Evolutionary conservation across 2,113 vertebrate species (phyloP).

Genomic region (Gorsachius goisagi): DNA sequence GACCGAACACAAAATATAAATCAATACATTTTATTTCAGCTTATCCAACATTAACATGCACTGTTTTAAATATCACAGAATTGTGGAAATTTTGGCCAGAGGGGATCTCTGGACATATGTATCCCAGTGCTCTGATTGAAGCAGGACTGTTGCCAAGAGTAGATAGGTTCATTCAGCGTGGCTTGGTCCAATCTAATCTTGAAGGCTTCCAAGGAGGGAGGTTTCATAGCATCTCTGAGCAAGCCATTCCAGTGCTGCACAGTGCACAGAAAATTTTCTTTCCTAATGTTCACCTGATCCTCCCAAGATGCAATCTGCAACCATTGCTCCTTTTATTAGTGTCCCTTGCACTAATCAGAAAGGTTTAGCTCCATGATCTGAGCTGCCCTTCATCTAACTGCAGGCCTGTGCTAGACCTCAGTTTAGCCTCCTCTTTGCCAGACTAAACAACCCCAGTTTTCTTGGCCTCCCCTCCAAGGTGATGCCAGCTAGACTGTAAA

Average conservation of each 20-base stretch:
- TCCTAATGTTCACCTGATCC: not conserved
- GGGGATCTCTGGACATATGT: not conserved
- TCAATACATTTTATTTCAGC: not conserved
- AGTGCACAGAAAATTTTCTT: not conserved
- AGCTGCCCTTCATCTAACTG: not conserved
- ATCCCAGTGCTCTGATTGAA: not conserved
- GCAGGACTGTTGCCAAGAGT: not conserved
- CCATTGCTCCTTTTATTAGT: rapidly evolving
- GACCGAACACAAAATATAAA: not conserved
- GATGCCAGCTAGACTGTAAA: not conserved
- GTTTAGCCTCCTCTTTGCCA: not conserved
- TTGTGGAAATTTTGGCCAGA: not conserved
- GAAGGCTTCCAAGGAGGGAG: not conserved
- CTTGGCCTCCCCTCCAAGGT: not conserved
- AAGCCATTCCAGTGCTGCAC: not conserved
- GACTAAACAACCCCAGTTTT: not conserved
- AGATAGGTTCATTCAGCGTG: rapidly evolving
- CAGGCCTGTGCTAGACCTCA: not conserved
- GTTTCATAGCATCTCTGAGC: not conserved
- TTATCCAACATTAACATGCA: not conserved
- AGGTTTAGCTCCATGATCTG: not conserved
- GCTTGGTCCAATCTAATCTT: not conserved
- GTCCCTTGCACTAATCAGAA: not conserved
- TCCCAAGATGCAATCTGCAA: not conserved
- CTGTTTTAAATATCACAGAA: not conserved